Percentiles rank a stretch among this genome's conserved stretches.
phyloP scores from a whole-genome alignment of 2,113 vertebrate genomes.

The Mastomys natalensis region DNA sequence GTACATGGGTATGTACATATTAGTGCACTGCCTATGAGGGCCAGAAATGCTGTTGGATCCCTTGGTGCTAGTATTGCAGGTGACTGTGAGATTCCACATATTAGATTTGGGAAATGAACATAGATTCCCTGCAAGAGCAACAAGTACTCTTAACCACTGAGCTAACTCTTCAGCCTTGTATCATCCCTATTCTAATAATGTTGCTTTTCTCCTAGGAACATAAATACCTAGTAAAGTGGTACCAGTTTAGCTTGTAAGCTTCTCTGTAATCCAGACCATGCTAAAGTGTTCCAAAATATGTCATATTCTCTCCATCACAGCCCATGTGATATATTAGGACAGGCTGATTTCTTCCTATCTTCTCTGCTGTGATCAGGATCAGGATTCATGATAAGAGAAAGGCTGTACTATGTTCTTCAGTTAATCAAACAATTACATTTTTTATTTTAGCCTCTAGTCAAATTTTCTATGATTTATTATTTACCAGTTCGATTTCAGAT shows the following conservation, averaged over 20 bases:
- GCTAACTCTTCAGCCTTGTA: background rate
- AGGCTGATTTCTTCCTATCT: background rate
- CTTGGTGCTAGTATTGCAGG: background rate
- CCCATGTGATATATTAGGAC: background rate
- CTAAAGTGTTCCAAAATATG: background rate
- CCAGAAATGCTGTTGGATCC: background rate
- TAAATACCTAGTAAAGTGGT: background rate
- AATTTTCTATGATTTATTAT: background rate
- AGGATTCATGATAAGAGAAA: background rate
- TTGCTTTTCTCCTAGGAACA: background rate
- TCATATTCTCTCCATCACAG: background rate
- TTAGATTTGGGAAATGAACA: background rate
- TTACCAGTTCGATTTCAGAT: background rate
- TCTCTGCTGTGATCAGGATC: background rate
- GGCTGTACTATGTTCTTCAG: background rate
- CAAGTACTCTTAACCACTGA: too few species aligned
- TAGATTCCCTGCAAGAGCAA: background rate
- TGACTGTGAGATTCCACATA: background rate
- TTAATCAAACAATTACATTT: background rate
- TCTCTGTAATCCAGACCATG: background rate
- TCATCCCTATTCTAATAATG: background rate
- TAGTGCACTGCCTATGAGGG: too few species aligned
- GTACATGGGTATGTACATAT: background rate
- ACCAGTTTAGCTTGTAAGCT: background rate
- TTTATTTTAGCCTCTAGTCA: background rate